phyloP scores from a whole-genome alignment of 1,140 invertebrate genomes.

The Orius insidiosus region DNA sequence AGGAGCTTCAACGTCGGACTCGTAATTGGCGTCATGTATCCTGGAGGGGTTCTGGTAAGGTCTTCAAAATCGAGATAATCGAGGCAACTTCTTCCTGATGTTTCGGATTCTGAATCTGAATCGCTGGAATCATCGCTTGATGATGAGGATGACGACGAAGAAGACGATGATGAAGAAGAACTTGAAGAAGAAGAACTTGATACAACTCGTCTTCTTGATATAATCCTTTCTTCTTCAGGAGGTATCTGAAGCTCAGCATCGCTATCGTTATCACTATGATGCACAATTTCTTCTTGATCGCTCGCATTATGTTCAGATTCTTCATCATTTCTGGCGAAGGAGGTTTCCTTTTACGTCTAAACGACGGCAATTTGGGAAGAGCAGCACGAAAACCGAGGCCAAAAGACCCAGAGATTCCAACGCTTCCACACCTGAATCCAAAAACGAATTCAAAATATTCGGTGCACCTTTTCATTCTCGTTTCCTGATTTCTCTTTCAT shows the following conservation, averaged over 20 bases:
- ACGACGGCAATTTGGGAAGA: slow-evolving; percentile 90
- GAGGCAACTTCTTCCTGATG: slow-evolving; percentile 3
- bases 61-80: slow-evolving; percentile 16
- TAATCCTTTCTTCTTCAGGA: slow-evolving; percentile 13
- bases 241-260: neutral
- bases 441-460: slow-evolving; percentile 20
- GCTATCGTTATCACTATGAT: slow-evolving; percentile 26
- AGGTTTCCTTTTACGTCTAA: slow-evolving; percentile 69
- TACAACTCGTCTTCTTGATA: slow-evolving; percentile 4
- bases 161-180: neutral
- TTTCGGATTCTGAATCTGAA: slow-evolving; percentile 4
- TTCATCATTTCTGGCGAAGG: slow-evolving; percentile 54
- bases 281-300: slow-evolving; percentile 54
- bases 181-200: slow-evolving; percentile 2
- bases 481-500: slow-evolving; percentile 29
- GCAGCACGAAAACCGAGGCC: slow-evolving; percentile 78
- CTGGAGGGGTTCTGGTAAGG: neutral
- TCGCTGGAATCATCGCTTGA: slow-evolving; percentile 1
- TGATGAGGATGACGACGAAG: slow-evolving; percentile 6
- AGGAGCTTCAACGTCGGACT: neutral
- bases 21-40: too few relatives aligned
- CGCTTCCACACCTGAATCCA: slow-evolving; percentile 31
- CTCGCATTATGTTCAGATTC: slow-evolving; percentile 29
- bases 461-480: slow-evolving; percentile 10
- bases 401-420: slow-evolving; percentile 38